Percentiles rank a stretch among this genome's conserved stretches.
Evolutionary conservation across 2,797 vertebrate species (phyloP).

Genomic region (Masticophis lateralis): DNA sequence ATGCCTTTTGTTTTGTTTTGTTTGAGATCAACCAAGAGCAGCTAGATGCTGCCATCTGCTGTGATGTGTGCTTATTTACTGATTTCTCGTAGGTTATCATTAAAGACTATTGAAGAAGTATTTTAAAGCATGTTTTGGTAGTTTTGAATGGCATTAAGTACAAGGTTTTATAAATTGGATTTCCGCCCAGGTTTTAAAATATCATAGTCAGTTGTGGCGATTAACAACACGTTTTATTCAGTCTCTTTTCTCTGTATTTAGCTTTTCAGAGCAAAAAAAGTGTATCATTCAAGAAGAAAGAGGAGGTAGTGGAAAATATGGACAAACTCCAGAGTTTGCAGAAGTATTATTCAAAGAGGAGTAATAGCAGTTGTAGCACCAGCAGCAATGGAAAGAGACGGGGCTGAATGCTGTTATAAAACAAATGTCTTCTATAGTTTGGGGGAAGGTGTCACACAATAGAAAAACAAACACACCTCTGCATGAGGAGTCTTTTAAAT

Average conservation of each 20-base stretch:
- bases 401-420: background rate
- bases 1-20: background rate
- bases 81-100: background rate
- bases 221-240: background rate
- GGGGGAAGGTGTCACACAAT: background rate
- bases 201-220: background rate
- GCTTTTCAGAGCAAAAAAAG: background rate
- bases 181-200: background rate
- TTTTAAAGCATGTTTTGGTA: background rate
- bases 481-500: background rate
- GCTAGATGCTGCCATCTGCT: background rate
- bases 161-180: background rate
- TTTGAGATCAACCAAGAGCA: background rate
- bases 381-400: background rate
- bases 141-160: background rate
- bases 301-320: background rate
- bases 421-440: background rate
- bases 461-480: background rate
- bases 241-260: background rate
- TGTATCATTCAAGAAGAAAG: background rate
- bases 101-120: background rate
- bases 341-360: background rate
- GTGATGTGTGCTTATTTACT: background rate
- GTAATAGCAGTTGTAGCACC: background rate
- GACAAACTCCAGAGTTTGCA: background rate